phyloP scores from a whole-genome alignment of 2,797 vertebrate genomes.

The Otolemur crassicaudatus region DNA sequence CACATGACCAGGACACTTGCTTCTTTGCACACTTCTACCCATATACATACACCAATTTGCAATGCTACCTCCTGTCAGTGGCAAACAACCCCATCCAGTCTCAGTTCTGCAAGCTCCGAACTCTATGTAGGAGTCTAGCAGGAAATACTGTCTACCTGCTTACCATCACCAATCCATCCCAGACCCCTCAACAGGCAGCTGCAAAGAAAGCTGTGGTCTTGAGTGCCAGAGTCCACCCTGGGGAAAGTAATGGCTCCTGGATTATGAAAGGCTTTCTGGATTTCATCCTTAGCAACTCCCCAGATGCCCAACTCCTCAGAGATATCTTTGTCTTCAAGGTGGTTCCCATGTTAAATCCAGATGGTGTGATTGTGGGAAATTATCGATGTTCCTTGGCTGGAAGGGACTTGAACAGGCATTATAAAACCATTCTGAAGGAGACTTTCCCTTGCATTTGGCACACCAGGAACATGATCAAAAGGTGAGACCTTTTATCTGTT shows the following conservation, averaged over 20 bases:
- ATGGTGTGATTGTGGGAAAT: constrained; percentile 96
- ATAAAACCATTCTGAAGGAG: constrained; percentile 88
- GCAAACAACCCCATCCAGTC: constrained; percentile 86
- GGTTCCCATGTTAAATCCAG: constrained; percentile 97
- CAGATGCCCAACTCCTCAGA: constrained; percentile 92
- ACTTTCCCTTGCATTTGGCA: constrained; percentile 94
- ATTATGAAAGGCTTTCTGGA: constrained; percentile 95
- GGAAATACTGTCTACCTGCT: constrained; percentile 93
- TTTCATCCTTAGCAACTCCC: constrained; percentile 92
- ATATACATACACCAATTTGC: constrained; percentile 95
- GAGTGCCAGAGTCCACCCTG: constrained; percentile 94
- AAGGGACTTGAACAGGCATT: constrained; percentile 95
- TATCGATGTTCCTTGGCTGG: constrained; percentile 95
- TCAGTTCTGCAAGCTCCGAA: constrained; percentile 90
- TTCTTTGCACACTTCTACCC: constrained; percentile 96
- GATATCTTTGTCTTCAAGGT: constrained; percentile 96
- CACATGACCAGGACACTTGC: constrained; percentile 92
- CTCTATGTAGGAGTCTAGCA: constrained; percentile 93
- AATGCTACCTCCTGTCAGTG: constrained; percentile 89
- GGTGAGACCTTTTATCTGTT: constrained; percentile 85
- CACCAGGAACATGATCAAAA: constrained; percentile 93
- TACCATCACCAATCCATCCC: constrained; percentile 89
- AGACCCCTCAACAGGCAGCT: constrained; percentile 60
- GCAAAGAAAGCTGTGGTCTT: constrained; percentile 92
- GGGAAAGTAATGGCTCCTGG: constrained; percentile 95